These are phyloP conservation scores for Pantelozetes paolii DNA, from an alignment of 2,888 invertebrate genomes.

Conservation along the genomic window DNA sequence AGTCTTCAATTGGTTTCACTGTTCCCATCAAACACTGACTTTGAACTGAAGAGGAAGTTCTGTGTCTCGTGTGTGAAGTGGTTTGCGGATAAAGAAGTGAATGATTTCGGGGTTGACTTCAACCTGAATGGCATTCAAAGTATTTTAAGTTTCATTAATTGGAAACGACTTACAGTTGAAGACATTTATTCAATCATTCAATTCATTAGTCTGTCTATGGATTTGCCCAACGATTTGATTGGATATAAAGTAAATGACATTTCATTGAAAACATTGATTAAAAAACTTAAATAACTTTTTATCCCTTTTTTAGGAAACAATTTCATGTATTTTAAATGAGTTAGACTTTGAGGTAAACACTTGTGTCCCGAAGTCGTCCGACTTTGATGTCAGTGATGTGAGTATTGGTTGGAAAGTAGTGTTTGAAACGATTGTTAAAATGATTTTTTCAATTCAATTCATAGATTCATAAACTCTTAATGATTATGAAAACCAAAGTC, in stretches of 20 bases:
- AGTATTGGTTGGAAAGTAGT: neutral
- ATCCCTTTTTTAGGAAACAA: neutral
- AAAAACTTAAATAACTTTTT: neutral
- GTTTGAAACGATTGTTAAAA: no score
- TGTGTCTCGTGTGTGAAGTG: neutral
- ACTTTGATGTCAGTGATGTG: neutral
- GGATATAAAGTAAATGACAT: neutral
- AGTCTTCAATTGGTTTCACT: neutral
- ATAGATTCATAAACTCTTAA: no score
- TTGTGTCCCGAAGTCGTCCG: neutral
- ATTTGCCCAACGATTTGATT: conserved; percentile 15
- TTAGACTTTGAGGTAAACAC: neutral
- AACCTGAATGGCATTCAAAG: neutral
- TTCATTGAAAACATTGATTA: neutral
- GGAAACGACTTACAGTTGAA: neutral
- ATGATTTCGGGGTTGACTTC: neutral
- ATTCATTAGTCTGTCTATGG: conserved; percentile 9
- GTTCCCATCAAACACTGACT: neutral
- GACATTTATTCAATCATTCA: conserved; percentile 3
- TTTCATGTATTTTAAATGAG: neutral
- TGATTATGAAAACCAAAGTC: neutral
- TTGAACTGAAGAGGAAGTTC: conserved; percentile 7
- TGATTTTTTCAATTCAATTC: no score
- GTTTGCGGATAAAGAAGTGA: neutral
- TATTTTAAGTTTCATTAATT: neutral